Conservation (phyloP, 2,888 invertebrate genomes). For the Heliconius cydno region DNA sequence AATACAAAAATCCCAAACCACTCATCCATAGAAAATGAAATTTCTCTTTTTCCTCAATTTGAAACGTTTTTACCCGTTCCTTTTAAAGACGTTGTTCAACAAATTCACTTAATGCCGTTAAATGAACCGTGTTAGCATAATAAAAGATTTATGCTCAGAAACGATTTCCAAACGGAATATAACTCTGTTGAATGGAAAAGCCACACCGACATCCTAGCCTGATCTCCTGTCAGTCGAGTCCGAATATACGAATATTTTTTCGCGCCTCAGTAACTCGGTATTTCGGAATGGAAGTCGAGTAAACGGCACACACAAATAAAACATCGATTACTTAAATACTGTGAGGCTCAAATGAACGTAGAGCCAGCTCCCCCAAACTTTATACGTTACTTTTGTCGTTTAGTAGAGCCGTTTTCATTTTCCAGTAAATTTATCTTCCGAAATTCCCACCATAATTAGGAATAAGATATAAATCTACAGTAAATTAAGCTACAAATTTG, state of each 20-base stretch:
- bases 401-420: constrained; percentile 44
- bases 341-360: constrained; percentile 53
- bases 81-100: constrained; percentile 81
- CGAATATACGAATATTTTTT: constrained; percentile 59
- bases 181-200: constrained; percentile 70
- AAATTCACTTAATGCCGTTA: constrained; percentile 82
- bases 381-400: constrained; percentile 44
- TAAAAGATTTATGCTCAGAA: constrained; percentile 81
- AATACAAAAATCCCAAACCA: constrained; percentile 55
- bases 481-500: constrained; percentile 40
- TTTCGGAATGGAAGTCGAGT: constrained; percentile 58
- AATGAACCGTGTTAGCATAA: constrained; percentile 81
- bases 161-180: constrained; percentile 76
- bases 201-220: constrained; percentile 54
- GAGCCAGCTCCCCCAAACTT: constrained; percentile 49
- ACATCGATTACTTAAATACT: constrained; percentile 59
- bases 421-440: constrained; percentile 44
- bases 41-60: constrained; percentile 62
- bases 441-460: constrained; percentile 44
- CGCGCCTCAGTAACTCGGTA: constrained; percentile 54
- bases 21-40: constrained; percentile 54
- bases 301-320: constrained; percentile 65
- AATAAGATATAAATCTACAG: constrained; percentile 40
- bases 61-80: constrained; percentile 74
- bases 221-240: constrained; percentile 52